Base-by-base conservation (phyloP, 1,140 invertebrate species). In the Drosophila obscura region DNA sequence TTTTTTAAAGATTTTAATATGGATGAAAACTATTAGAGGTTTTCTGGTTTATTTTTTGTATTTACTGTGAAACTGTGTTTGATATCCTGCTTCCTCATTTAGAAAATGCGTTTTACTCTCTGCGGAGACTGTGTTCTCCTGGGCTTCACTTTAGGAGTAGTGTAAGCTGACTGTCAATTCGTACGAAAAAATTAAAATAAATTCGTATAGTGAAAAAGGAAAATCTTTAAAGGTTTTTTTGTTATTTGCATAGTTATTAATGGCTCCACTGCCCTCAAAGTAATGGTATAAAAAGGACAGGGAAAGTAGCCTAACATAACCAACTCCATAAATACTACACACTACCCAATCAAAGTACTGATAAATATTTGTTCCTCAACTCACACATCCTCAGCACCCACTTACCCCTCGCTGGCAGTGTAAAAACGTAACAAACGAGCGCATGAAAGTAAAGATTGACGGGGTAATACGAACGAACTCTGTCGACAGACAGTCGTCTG, bases 391-490 rank as follows among this genome's bases (percentile, higher is more conserved):
- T 49, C 48, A 46, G 22, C 53, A 59, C 24, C 19, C 28, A 48
- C 55, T 75, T 75, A 46, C 55, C 44, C n/a, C 71, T 58, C 28
- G 19, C 60, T 57, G 45, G 41, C 62, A 35, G 62, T 41, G 50
- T 19, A 63, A 74, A 74, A 76, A 67, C 69, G 59, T 64, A 73
- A 74, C 71, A 67, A 75, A 59, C 73, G 68, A 59, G 62, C 73
- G 35, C 73, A 75, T 73, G 62, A 67, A 76, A 75, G 72, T 75
- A 76, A 71, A 74, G 62, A 76, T 76, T 76, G 73, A 76, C 73
- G 75, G 73, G 61, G 73, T 75, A 76, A 76, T 76, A 67, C 72
- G 55, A 76, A 63, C 43, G 62, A 60, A 61, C 65, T 71, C 45
- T 49, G 71, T 76, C 73, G 71, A 76, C 73, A 76, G 73, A 64